Evolutionary conservation across 2,888 invertebrate species (phyloP), one percentile per base, ranked within the genome.

Genomic region (Scaptomyza flava): DNA sequence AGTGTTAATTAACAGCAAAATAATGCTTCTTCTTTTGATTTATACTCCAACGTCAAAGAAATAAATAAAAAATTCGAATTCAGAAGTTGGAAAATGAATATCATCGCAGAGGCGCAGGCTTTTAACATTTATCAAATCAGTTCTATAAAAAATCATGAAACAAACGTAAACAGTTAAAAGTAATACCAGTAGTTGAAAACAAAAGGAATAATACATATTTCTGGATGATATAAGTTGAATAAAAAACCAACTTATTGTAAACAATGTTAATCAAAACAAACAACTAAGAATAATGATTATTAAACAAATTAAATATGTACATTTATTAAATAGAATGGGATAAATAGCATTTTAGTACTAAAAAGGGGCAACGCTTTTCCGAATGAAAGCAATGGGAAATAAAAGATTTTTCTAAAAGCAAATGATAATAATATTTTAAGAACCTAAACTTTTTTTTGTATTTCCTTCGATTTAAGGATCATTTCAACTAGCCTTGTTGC

Each of bases 1-100:
- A 38, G 36, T 38, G 36, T 38, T 63, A 38, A 63, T 63, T 63
- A 38, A 61, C 61, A 60, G 11, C 51, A 33, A 45, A 63, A 45
- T 51, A 1, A 23, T 36, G 34, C n/a, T 23, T 27, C 31, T 47
- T 11, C 11, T 31, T 31, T 31, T 14, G 27, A 41, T 41, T 41
- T 14, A 17, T 33, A 3, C 11, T 38, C 11, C 4, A 1, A 6
- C 17, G 27, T 27, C 27, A 27, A 27, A 17, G 6, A 30, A 17
- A 17, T 17, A 17, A 17, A 17, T 17, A 1, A 17, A 17, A 17
- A 17, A 1, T 17, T 6, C 42, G 11, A 27, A 27, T 11, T 17
- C 12, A 33, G 17, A 20, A 6, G 33, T 7, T 2, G 6, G 1
- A n/a, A 6, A n/a, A n/a, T 2, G 6, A 12, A 12, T 12, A 23